Evolutionary conservation across 2,888 invertebrate species (phyloP).

Genomic region (Drosophila barbarae): DNA sequence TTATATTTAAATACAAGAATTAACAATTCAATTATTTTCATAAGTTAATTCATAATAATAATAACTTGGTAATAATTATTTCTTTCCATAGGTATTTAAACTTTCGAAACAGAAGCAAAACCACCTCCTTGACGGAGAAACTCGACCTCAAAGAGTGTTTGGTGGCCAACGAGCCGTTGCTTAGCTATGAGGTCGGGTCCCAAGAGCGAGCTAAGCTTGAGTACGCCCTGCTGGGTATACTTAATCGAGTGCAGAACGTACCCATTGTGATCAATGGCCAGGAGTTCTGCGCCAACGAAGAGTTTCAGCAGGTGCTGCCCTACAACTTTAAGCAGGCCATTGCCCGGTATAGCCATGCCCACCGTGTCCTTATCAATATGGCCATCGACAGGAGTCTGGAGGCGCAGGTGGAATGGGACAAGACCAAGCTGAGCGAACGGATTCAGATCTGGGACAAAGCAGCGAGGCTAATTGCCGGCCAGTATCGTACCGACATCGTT

Average conservation of each 20-base stretch:
- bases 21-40: neutral
- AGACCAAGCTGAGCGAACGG: conserved; percentile 87
- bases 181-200: conserved; percentile 89
- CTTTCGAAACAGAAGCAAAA: neutral
- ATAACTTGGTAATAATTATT: neutral
- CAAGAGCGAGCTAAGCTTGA: conserved; percentile 87
- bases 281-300: conserved; percentile 86
- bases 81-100: neutral
- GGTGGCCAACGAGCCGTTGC: conserved; percentile 88
- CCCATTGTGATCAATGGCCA: conserved; percentile 96
- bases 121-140: conserved; percentile 80
- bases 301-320: conserved; percentile 90
- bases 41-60: neutral
- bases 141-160: conserved; percentile 83
- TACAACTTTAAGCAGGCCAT: conserved; percentile 91
- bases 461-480: conserved; percentile 91
- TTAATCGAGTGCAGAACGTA: conserved; percentile 86
- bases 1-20: too few species aligned
- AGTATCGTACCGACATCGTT: conserved; percentile 91
- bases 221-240: conserved; percentile 84
- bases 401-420: conserved; percentile 92
- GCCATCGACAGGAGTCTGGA: conserved; percentile 89
- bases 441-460: conserved; percentile 91
- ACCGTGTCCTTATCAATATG: conserved; percentile 87
- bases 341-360: conserved; percentile 89